Evolutionary conservation across 1,140 invertebrate species (phyloP).

Genomic region (Probaryconus sp.): DNA sequence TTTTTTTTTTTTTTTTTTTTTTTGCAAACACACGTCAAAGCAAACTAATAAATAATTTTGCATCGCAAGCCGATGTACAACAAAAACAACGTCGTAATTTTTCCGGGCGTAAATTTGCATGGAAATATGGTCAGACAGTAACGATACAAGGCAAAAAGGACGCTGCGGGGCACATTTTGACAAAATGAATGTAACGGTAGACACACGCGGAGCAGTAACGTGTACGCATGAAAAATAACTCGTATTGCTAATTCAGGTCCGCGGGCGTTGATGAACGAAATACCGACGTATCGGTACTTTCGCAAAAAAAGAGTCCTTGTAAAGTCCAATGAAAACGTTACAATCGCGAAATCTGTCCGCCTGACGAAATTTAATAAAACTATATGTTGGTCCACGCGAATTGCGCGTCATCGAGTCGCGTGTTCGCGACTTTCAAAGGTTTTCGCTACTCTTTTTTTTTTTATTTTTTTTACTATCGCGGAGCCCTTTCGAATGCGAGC

Average conservation of each 20-base stretch:
- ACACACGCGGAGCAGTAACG: constrained; percentile 41
- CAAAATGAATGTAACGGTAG: constrained; percentile 55
- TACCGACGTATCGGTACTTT: constrained; percentile 35
- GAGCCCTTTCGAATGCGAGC: no score
- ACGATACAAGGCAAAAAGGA: constrained; percentile 51
- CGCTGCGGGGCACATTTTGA: constrained; percentile 49
- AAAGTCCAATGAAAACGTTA: constrained; percentile 55
- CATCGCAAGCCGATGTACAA: constrained; percentile 39
- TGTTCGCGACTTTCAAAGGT: constrained; percentile 37
- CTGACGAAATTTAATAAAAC: constrained; percentile 53
- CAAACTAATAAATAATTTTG: constrained; percentile 55
- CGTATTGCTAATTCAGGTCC: constrained; percentile 52
- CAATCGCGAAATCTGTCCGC: constrained; percentile 45
- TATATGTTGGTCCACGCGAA: constrained; percentile 37
- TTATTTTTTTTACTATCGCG: no score
- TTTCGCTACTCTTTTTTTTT: constrained; percentile 36
- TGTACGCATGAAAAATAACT: constrained; percentile 46
- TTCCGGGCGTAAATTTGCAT: constrained; percentile 49
- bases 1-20: constrained; percentile 15
- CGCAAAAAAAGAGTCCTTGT: constrained; percentile 26
- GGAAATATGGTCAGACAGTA: constrained; percentile 53
- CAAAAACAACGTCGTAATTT: constrained; percentile 52
- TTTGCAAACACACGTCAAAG: constrained; percentile 54
- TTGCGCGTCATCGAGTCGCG: constrained; percentile 22
- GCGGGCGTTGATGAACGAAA: constrained; percentile 58